These are phyloP conservation scores for Andrena flavipes DNA, from an alignment of 2,888 invertebrate species.

Conservation along the genomic window DNA sequence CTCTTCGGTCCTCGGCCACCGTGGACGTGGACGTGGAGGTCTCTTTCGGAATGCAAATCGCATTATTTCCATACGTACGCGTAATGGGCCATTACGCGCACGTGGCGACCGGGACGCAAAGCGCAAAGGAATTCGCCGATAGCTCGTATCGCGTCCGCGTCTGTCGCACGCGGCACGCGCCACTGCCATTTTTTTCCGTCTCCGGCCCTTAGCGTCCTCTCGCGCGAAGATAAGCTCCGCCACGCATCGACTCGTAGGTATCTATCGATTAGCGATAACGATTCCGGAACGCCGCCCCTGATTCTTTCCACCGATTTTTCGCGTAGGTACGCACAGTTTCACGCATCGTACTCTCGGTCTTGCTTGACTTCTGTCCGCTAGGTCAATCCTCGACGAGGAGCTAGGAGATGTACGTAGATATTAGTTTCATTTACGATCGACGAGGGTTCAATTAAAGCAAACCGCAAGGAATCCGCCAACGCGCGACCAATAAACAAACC, in stretches of 20 bases:
- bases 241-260: not conserved
- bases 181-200: not conserved
- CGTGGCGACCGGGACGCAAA: constrained; percentile 43
- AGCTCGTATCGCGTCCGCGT: not conserved
- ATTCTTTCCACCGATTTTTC: not conserved
- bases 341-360: not conserved
- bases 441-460: constrained; percentile 75
- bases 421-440: constrained; percentile 75
- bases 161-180: constrained; percentile 1
- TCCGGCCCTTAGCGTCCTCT: not conserved
- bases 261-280: not conserved
- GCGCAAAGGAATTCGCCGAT: constrained; percentile 41
- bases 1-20: not conserved
- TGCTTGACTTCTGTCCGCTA: not conserved
- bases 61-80: constrained; percentile 73
- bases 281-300: not conserved
- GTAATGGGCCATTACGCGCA: constrained; percentile 78
- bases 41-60: constrained; percentile 52
- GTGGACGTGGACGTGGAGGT: not conserved
- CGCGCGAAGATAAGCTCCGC: not conserved
- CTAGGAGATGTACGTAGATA: constrained; percentile 39
- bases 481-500: constrained; percentile 80
- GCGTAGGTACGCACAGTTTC: not conserved
- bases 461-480: constrained; percentile 78
- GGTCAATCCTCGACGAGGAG: constrained; percentile 10